Conservation (phyloP, 1,140 invertebrate species). For the Pogonognathellus flavescens region DNA sequence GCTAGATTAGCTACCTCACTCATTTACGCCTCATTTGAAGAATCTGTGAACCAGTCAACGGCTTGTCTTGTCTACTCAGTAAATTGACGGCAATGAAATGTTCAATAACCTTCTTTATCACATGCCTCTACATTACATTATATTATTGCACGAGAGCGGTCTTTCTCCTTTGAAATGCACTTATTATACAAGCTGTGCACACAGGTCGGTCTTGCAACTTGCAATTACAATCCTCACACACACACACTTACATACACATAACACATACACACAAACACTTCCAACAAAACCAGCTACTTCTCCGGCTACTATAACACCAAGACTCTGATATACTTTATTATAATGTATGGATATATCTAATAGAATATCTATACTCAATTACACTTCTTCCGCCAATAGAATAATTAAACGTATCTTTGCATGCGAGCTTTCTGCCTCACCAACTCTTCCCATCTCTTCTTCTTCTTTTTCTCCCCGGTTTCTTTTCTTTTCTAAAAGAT, state of each 20-base stretch:
- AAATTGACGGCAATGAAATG: slow-evolving; percentile 55
- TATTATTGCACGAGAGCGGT: slow-evolving; percentile 3
- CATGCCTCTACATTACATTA: slow-evolving; percentile 31
- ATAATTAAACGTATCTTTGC: slow-evolving; percentile 34
- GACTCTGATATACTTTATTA: neutral
- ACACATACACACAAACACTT: neutral
- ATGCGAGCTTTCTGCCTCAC: neutral
- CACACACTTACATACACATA: neutral
- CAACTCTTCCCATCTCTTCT: neutral
- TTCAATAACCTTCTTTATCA: slow-evolving; percentile 54
- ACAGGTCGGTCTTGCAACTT: slow-evolving; percentile 39
- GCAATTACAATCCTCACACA: slow-evolving; percentile 51
- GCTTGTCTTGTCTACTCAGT: slow-evolving; percentile 52
- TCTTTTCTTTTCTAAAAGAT: neutral
- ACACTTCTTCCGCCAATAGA: slow-evolving; percentile 41
- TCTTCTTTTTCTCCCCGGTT: neutral
- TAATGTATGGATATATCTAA: too few relatives aligned
- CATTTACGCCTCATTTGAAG: slow-evolving; percentile 54
- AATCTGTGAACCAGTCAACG: slow-evolving; percentile 53
- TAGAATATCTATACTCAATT: slow-evolving; percentile 22
- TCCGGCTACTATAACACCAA: neutral
- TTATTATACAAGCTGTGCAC: slow-evolving; percentile 50
- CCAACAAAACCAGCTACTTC: neutral
- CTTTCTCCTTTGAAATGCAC: slow-evolving; percentile 48
- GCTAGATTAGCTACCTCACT: slow-evolving; percentile 52